phyloP scores from a whole-genome alignment of 2,113 vertebrate genomes.

The Callospermophilus lateralis region DNA sequence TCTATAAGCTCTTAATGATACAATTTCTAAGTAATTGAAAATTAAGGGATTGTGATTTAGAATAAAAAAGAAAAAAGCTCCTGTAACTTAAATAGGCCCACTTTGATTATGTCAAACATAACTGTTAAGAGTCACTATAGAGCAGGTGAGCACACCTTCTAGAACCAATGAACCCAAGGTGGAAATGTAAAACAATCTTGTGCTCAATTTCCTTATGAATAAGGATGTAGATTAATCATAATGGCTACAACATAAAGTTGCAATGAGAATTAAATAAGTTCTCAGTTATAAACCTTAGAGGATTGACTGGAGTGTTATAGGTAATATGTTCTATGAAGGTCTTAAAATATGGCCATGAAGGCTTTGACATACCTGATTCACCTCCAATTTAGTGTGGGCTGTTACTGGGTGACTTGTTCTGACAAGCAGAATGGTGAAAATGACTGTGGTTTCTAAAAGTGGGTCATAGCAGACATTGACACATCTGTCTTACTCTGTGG shows the following conservation, averaged over 20 bases:
- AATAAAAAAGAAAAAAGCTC: neutral
- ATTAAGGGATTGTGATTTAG: neutral
- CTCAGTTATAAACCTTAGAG: neutral
- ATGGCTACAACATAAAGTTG: neutral
- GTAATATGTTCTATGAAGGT: neutral
- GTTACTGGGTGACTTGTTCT: neutral
- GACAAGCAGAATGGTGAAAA: neutral
- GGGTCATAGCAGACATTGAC: neutral
- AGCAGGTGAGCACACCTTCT: neutral
- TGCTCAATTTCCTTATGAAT: neutral
- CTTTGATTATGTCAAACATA: neutral
- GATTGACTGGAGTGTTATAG: neutral
- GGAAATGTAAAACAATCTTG: neutral
- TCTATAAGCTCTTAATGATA: neutral
- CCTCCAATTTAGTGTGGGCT: neutral
- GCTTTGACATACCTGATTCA: neutral
- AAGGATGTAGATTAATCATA: neutral
- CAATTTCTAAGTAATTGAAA: neutral
- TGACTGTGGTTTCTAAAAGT: neutral
- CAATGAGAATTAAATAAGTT: neutral
- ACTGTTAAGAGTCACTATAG: neutral
- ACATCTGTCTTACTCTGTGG: neutral
- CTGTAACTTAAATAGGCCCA: neutral
- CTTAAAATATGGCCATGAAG: neutral
- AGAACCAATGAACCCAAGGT: rapidly evolving